Percentiles rank a stretch among this genome's conserved stretches.
These are phyloP conservation scores for Syngnathoides biaculeatus DNA, from an alignment of 2,113 vertebrate genomes.

Conservation along the genomic window DNA sequence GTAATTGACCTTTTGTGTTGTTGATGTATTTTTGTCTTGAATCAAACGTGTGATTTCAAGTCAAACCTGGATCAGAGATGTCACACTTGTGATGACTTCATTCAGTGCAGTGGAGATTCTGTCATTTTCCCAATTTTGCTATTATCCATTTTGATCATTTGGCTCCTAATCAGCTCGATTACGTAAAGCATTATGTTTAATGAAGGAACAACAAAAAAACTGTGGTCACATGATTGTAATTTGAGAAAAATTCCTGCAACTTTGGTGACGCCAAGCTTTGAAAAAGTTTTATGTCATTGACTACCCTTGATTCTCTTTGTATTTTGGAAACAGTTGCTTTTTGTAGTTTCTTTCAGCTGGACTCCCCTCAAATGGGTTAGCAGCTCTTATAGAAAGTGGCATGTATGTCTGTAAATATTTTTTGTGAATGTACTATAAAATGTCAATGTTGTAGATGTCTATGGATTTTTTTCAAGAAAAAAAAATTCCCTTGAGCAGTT, in stretches of 20 bases:
- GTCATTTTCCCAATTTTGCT: conserved; percentile 7
- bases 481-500: conserved; percentile 77
- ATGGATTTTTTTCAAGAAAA: conserved; percentile 73
- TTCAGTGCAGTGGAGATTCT: conserved; percentile 18
- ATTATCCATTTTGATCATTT: conserved; percentile 13
- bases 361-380: conserved; percentile 82
- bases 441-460: conserved; percentile 94
- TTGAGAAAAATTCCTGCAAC: conserved; percentile 40
- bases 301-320: conserved; percentile 45
- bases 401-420: conserved; percentile 85
- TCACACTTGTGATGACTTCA: conserved; percentile 26
- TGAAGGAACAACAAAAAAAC: conserved; percentile 14
- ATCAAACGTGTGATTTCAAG: conserved; percentile 6
- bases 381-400: conserved; percentile 83
- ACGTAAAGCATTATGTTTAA: conserved; percentile 27
- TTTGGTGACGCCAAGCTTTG: conserved; percentile 47
- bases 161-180: conserved; percentile 25
- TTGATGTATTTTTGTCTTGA: conserved; percentile 40
- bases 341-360: conserved; percentile 83
- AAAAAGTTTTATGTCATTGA: conserved; percentile 42
- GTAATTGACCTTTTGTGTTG: conserved; percentile 42
- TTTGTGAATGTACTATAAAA: conserved; percentile 86
- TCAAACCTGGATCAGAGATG: conserved; percentile 14
- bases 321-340: conserved; percentile 71
- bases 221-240: conserved; percentile 35